Evolutionary conservation across 1,140 invertebrate genomes (phyloP).

Genomic region (Drosophila virilis): DNA sequence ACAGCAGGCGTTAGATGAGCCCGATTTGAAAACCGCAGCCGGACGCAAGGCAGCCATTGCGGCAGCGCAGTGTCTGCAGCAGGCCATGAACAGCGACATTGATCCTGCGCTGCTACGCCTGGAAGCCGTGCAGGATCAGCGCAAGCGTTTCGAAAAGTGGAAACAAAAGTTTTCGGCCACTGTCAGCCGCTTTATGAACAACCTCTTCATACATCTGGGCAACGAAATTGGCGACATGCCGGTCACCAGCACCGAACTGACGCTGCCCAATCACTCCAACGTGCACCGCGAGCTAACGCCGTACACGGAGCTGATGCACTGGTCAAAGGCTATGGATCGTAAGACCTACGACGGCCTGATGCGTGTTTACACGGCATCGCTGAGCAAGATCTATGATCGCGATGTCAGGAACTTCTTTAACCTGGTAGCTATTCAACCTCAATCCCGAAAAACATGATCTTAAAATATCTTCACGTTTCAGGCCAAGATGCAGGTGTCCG

Average conservation of each 20-base stretch:
- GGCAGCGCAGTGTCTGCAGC: slow-evolving; percentile 92
- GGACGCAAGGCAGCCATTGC: slow-evolving; percentile 91
- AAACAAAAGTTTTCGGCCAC: slow-evolving; percentile 93
- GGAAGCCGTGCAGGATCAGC: slow-evolving; percentile 94
- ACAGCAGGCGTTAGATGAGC: slow-evolving; percentile 89
- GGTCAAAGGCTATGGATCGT: slow-evolving; percentile 93
- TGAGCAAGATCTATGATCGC: slow-evolving; percentile 93
- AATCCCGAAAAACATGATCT: no score
- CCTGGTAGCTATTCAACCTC: slow-evolving; percentile 76
- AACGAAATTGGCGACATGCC: slow-evolving; percentile 85
- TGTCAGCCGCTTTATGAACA: slow-evolving; percentile 94
- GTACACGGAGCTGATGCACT: slow-evolving; percentile 95
- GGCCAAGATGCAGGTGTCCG: slow-evolving; percentile 86
- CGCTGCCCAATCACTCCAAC: slow-evolving; percentile 90
- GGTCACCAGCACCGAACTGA: slow-evolving; percentile 86
- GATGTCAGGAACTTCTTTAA: slow-evolving; percentile 93
- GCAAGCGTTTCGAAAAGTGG: slow-evolving; percentile 92
- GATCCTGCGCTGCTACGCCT: slow-evolving; percentile 88
- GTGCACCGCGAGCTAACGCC: slow-evolving; percentile 93
- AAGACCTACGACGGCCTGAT: slow-evolving; percentile 92
- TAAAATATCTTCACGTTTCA: not conserved
- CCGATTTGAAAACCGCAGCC: slow-evolving; percentile 90
- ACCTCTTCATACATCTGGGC: slow-evolving; percentile 96
- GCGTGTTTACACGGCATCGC: slow-evolving; percentile 91
- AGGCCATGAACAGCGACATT: slow-evolving; percentile 90